Evolutionary conservation across 2,888 invertebrate species (phyloP), one percentile per base, ranked within the genome.

Genomic region (Romanomermis culicivorax): DNA sequence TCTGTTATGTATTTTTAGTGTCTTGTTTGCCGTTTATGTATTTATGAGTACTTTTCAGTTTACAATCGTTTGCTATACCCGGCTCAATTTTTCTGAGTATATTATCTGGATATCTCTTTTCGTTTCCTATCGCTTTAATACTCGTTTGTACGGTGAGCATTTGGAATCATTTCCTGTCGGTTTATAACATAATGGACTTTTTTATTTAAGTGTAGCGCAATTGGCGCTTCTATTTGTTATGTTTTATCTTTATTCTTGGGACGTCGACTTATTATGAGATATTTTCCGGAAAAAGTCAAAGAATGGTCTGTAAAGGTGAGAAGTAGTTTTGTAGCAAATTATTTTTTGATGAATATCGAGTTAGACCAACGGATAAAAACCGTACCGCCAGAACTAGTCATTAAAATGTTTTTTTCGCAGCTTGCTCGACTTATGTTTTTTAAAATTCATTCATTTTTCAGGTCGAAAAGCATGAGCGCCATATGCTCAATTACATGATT

Each of bases 21-120:
- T 45, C 23, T 45, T 45, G 11, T 7, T 23, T 7, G 23, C 11
- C 23, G 11, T 45, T 23, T 45, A n/a, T 45, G 11, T 23, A 23
- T n/a, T 36, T 7, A 17, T 36, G n/a, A 7, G 36, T 36, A 11
- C 17, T 51, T 55, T 60, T 49, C 74, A 89, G 88, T 72, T 78
- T 97, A 68, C 97, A 97, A 79, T 88, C 95, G 58, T 97, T 97
- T 76, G 95, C 95, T 65, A 97, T 97, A 75, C 97, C 97, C 59
- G 97, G 97, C 60, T 95, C 95, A 20, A 80, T 97, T 68, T 97
- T 95, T 69, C 76, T 97, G 54, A 95, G 93, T 60, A 89, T 97
- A 64, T 76, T 97, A 53, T 87, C 89, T 58, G 97, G 97, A 59
- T 97, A 91, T 71, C 75, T 97, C 43, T 97, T 93, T 69, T 84